Evolutionary conservation across 2,113 vertebrate species (phyloP).

Genomic region (Hemiscyllium ocellatum): DNA sequence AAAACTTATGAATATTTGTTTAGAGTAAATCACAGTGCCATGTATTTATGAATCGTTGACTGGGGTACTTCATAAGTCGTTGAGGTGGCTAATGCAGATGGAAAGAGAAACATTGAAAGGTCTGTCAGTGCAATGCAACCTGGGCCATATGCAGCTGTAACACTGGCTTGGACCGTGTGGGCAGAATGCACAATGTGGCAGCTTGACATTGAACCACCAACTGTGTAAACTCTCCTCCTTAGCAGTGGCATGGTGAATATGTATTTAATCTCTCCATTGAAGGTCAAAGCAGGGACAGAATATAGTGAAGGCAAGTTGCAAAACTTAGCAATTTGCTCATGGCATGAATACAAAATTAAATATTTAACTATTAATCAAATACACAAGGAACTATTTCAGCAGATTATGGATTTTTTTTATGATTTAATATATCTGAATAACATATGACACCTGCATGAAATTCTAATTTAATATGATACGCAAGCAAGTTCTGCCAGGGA

Average conservation of each 20-base stretch:
- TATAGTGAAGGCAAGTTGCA: neutral
- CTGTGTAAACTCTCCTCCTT: neutral
- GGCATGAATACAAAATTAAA: neutral
- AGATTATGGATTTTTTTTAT: neutral
- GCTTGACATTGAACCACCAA: neutral
- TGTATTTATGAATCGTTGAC: too few species aligned
- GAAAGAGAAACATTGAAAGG: neutral
- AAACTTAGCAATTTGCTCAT: neutral
- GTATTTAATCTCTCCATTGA: neutral
- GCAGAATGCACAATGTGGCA: neutral
- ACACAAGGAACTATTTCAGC: neutral
- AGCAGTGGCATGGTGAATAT: neutral
- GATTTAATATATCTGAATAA: neutral
- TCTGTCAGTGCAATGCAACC: neutral
- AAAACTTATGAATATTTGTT: too few species aligned
- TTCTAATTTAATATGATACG: neutral
- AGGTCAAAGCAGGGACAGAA: neutral
- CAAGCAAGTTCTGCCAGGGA: too few species aligned
- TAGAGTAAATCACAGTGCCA: too few species aligned
- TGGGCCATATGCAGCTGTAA: neutral
- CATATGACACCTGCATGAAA: neutral
- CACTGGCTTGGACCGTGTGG: neutral
- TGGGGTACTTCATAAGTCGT: too few species aligned
- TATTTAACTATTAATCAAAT: neutral
- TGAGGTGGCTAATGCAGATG: too few species aligned